Percentiles rank a stretch among this genome's conserved stretches.
Conservation (phyloP, 2,113 vertebrate genomes). For the Solenodon paradoxus region DNA sequence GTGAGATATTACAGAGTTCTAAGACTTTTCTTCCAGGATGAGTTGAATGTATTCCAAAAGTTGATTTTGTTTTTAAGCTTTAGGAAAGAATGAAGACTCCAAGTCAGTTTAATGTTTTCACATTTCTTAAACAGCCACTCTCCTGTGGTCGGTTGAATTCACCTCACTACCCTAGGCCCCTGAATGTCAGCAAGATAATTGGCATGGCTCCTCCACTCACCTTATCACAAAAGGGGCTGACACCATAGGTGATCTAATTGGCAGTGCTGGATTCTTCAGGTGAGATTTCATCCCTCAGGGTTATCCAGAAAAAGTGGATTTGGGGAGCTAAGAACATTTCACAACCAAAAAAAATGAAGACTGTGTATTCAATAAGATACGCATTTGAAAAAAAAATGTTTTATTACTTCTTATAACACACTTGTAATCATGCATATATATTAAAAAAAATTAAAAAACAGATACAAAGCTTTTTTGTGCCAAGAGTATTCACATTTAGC, state of each 20-base stretch:
- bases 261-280: neutral
- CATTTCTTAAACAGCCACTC: neutral
- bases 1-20: neutral
- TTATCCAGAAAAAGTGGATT: neutral
- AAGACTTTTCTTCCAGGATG: neutral
- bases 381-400: neutral
- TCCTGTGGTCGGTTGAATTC: neutral
- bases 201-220: neutral
- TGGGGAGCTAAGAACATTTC: neutral
- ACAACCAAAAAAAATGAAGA: neutral
- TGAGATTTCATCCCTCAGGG: neutral
- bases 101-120: neutral
- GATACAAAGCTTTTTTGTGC: neutral
- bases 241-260: neutral
- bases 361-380: neutral
- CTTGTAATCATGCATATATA: neutral
- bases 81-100: constrained; percentile 14
- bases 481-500: neutral
- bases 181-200: neutral
- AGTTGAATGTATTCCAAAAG: neutral
- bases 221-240: neutral
- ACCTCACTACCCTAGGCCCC: neutral
- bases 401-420: neutral
- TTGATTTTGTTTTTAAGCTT: neutral
- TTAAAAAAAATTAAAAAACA: too few relatives aligned